Evolutionary conservation across 2,113 vertebrate species (phyloP).

Genomic region (Benitochromis conjunctus): DNA sequence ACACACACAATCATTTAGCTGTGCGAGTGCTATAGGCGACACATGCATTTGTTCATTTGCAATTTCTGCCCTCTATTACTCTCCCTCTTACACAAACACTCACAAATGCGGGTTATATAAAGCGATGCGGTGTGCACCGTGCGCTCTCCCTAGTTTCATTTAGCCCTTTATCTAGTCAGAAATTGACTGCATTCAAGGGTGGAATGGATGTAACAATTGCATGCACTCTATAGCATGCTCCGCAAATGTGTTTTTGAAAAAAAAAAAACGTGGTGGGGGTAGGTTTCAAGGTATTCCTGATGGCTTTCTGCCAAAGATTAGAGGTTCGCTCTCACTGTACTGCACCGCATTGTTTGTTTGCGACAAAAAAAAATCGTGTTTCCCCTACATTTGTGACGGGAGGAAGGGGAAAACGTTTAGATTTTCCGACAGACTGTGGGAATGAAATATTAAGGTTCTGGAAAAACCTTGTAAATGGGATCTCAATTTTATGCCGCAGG

Average conservation of each 20-base stretch:
- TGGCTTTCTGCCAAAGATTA: conserved; percentile 44
- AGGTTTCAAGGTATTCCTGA: conserved; percentile 50
- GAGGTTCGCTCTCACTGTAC: not conserved
- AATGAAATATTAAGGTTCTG: conserved; percentile 4
- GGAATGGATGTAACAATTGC: conserved; percentile 70
- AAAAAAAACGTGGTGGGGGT: not conserved
- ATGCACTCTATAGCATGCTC: conserved; percentile 64
- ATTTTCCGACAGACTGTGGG: not conserved
- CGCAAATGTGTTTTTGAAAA: conserved; percentile 40
- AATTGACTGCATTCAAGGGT: conserved; percentile 67
- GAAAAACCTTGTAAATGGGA: not conserved
- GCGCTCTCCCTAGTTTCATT: conserved; percentile 57
- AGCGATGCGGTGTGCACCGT: conserved; percentile 5
- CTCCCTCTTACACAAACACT: conserved; percentile 40
- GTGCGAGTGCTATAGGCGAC: conserved; percentile 38
- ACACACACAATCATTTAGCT: conserved; percentile 40
- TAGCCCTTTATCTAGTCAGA: conserved; percentile 57
- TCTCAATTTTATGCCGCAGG: not conserved
- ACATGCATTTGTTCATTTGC: conserved; percentile 59
- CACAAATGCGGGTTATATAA: conserved; percentile 39
- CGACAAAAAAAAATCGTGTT: not conserved
- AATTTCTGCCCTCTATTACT: conserved; percentile 33
- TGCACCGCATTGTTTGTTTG: conserved; percentile 30
- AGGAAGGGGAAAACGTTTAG: not conserved
- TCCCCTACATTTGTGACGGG: not conserved